Base-by-base conservation (phyloP, 2,797 vertebrate species). In the Psittacula echo region DNA sequence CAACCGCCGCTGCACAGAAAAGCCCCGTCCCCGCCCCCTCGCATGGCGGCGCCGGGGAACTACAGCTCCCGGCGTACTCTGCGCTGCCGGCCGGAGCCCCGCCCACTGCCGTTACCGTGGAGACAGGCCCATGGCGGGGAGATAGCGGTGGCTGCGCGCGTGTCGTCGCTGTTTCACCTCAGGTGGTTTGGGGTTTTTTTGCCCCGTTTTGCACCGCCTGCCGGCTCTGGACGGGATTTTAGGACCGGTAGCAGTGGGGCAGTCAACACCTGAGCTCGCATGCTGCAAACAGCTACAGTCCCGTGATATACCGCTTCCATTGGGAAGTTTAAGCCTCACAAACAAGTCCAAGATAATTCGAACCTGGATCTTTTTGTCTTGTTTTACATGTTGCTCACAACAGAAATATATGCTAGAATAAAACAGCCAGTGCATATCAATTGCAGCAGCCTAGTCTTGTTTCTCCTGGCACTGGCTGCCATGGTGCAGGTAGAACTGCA, bases 181-280 rank as follows among this genome's bases (percentile, higher is more conserved):
- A 14, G 32, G 20, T 22, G 54, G n/a, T 17, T 18, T 27, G 18
- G 15, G 23, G 12, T 11, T 9, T 2, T 8, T 11, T 29, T 11
- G n/a, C 5, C 22, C 34, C 10, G 9, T 32, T 74, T 45, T 8
- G 21, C 56, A 11, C 21, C 4, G 9, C 8, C 19, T 22, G 39
- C 39, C 5, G 19, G 21, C n/a, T 5, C 9, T 7, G 41, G 29
- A 5, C 12, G 5, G 29, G 7, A 8, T 9, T 8, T 34, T 15
- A 9, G 14, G 26, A 4, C 2, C 1, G 10, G 22, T 16, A 3
- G 6, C 4, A 29, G 15, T 1, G 42, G 20, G 34, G 30, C 61
- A 10, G 3, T 2, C 2, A 16, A 4, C 16, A 7, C 0, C 37
- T 2, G 26, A n/a, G 19, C 41, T 5, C n/a, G 12, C 7, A 1